phyloP scores from a whole-genome alignment of 1,140 invertebrate species.

The Cotesia typhae region DNA sequence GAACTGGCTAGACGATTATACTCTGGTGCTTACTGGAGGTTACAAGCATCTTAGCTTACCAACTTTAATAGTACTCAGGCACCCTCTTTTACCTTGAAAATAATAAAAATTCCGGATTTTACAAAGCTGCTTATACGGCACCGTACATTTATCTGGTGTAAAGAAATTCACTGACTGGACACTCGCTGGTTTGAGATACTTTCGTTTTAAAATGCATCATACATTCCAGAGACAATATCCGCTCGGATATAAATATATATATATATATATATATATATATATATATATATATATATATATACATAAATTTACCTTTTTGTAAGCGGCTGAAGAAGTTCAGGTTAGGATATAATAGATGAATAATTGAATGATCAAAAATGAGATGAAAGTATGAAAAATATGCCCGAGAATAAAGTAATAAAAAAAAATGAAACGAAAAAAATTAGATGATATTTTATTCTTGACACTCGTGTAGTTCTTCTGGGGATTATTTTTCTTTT shows the following conservation, averaged over 20 bases:
- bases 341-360: no score
- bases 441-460: no score
- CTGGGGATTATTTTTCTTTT: no score
- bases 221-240: no score
- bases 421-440: no score
- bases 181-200: not conserved
- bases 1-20: slow-evolving; percentile 7
- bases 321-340: no score
- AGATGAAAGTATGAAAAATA: not conserved
- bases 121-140: slow-evolving; percentile 10
- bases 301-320: not conserved
- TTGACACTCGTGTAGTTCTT: no score
- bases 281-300: no score
- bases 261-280: no score
- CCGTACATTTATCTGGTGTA: slow-evolving; percentile 5
- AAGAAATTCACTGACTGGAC: not conserved
- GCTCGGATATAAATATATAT: no score
- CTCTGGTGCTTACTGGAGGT: slow-evolving; percentile 12
- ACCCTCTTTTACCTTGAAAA: not conserved
- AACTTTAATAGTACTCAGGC: slow-evolving; percentile 15
- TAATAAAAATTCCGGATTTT: slow-evolving; percentile 9
- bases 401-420: not conserved
- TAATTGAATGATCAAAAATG: no score
- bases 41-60: slow-evolving; percentile 4
- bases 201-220: not conserved